phyloP scores from a whole-genome alignment of 2,888 invertebrate species.

The Drosophila seclusa region DNA sequence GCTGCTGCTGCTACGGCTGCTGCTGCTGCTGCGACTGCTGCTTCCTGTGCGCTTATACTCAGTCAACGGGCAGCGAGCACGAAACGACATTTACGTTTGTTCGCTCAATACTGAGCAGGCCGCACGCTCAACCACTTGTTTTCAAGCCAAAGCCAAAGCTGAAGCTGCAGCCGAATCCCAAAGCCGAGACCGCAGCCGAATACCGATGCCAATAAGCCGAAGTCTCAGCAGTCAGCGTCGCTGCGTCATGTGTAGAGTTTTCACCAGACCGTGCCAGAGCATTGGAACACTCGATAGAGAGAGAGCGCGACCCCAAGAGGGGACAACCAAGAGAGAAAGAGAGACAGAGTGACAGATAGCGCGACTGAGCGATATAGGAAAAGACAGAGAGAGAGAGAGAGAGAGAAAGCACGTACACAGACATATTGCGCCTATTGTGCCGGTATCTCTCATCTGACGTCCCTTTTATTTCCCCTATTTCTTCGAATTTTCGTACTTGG shows the following conservation, averaged over 20 bases:
- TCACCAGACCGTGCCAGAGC: constrained; percentile 13
- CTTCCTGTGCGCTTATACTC: constrained; percentile 64
- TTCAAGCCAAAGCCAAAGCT: constrained; percentile 64
- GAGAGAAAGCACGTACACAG: background rate
- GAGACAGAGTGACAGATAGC: background rate
- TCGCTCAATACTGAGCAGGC: constrained; percentile 71
- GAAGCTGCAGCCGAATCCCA: constrained; percentile 46
- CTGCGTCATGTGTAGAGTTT: constrained; percentile 72
- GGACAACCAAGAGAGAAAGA: background rate
- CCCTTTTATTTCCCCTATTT: constrained; percentile 22
- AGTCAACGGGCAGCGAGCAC: constrained; percentile 70
- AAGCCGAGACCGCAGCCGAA: constrained; percentile 18
- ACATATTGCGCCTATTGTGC: constrained; percentile 37
- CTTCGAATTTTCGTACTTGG: constrained; percentile 52
- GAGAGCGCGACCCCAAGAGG: constrained; percentile 4
- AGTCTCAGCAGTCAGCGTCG: constrained; percentile 33
- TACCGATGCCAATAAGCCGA: constrained; percentile 26
- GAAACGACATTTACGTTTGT: constrained; percentile 78
- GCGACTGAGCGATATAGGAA: background rate
- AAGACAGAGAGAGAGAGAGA: background rate
- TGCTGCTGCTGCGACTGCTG: constrained; percentile 42
- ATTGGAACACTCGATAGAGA: constrained; percentile 17
- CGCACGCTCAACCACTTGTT: constrained; percentile 83
- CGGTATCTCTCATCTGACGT: constrained; percentile 68
- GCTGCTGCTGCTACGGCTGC: constrained; percentile 27